These are phyloP conservation scores for Bambusicola thoracicus DNA, from an alignment of 2,113 vertebrate genomes.

Conservation along the genomic window DNA sequence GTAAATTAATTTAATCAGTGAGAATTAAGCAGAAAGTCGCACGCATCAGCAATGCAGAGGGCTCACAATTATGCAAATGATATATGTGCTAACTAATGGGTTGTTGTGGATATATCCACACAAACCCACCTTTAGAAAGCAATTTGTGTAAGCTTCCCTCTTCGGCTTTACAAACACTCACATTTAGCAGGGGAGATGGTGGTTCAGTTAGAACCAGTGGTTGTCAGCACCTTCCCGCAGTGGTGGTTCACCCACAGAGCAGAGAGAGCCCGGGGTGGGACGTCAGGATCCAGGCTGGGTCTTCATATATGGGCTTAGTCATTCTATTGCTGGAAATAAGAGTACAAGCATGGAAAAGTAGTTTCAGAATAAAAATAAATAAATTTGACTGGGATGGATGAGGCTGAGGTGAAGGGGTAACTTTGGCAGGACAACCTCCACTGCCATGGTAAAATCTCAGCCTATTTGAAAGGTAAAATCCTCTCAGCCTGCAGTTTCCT, in stretches of 20 bases:
- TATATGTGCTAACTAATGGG: background rate
- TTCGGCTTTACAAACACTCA: background rate
- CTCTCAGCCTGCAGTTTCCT: background rate
- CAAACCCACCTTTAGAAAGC: background rate
- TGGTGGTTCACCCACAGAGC: background rate
- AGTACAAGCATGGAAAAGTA: background rate
- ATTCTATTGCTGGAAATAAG: background rate
- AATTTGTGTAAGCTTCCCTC: background rate
- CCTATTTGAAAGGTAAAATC: too few relatives aligned
- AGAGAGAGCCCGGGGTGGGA: background rate
- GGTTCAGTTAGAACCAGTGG: background rate
- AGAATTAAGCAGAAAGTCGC: background rate
- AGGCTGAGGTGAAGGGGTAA: background rate
- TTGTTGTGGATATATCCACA: background rate
- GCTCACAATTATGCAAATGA: background rate
- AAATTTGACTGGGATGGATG: background rate
- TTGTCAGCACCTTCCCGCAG: background rate
- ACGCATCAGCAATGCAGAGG: background rate
- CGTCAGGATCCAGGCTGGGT: fast-evolving
- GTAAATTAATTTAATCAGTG: background rate
- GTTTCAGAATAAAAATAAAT: background rate
- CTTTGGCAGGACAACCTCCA: background rate
- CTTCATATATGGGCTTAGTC: background rate
- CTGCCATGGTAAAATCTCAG: background rate
- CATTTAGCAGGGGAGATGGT: fast-evolving